Evolutionary conservation across 2,888 invertebrate genomes (phyloP).

Genomic region (Icerya purchasi): DNA sequence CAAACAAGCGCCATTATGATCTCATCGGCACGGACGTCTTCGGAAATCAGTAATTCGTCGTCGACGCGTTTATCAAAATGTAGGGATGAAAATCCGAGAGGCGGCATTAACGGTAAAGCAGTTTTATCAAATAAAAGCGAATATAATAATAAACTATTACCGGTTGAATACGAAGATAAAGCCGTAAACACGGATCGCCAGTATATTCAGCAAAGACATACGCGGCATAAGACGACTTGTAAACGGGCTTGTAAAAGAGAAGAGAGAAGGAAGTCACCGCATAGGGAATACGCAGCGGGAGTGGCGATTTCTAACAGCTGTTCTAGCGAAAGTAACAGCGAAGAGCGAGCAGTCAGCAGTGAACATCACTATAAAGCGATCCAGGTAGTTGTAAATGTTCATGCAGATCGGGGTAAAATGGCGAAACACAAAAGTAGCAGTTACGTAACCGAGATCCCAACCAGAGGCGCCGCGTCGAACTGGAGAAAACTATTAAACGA

Average conservation of each 20-base stretch:
- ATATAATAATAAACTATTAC: background rate
- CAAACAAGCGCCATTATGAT: background rate
- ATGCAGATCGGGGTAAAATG: background rate
- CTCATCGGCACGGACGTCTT: background rate
- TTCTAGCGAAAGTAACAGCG: background rate
- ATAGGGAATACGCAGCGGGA: background rate
- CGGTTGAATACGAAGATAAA: background rate
- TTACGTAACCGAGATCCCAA: background rate
- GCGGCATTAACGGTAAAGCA: no score
- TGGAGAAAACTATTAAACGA: background rate
- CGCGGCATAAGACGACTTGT: background rate
- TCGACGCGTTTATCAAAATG: background rate
- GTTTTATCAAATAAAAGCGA: background rate
- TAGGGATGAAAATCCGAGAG: no score
- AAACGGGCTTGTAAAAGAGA: no score
- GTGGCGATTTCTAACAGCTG: background rate
- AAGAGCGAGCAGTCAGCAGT: background rate
- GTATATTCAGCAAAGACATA: background rate
- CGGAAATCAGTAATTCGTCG: background rate
- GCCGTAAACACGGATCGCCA: background rate
- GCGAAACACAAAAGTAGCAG: background rate
- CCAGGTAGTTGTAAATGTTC: background rate
- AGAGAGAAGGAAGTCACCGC: background rate
- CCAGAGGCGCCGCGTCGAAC: background rate
- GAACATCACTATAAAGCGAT: background rate